phyloP scores from a whole-genome alignment of 2,888 invertebrate genomes.

The Nemurella pictetii region DNA sequence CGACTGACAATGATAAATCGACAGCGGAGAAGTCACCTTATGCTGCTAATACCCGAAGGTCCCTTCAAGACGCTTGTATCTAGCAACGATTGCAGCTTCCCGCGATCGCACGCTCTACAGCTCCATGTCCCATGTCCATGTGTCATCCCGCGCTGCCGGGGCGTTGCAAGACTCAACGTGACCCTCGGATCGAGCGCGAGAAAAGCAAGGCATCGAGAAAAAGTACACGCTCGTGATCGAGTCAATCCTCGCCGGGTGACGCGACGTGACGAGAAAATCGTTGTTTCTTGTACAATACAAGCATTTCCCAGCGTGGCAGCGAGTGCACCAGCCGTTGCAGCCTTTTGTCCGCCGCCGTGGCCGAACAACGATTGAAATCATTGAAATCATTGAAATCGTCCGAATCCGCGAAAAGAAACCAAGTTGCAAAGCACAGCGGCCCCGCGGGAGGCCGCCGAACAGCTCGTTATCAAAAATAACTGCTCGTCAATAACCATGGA shows the following conservation, averaged over 20 bases:
- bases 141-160: not conserved
- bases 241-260: no score
- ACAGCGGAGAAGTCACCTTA: not conserved
- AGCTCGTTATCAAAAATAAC: not conserved
- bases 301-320: not conserved
- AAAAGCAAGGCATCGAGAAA: not conserved
- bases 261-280: not conserved
- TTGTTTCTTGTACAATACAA: not conserved
- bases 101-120: not conserved
- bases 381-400: no score
- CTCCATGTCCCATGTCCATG: no score
- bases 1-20: not conserved
- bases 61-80: no score
- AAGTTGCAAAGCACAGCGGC: not conserved
- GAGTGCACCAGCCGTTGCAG: not conserved
- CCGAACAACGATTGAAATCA: not conserved
- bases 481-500: not conserved
- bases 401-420: not conserved
- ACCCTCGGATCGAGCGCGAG: not conserved
- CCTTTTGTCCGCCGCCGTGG: not conserved
- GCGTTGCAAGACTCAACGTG: not conserved
- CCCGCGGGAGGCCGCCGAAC: not conserved
- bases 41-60: no score
- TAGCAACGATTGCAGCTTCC: not conserved
- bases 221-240: not conserved